Percentiles rank a stretch among this genome's conserved stretches.
These are phyloP conservation scores for Heliconius ismenius DNA, from an alignment of 2,888 invertebrate genomes.

Conservation along the genomic window DNA sequence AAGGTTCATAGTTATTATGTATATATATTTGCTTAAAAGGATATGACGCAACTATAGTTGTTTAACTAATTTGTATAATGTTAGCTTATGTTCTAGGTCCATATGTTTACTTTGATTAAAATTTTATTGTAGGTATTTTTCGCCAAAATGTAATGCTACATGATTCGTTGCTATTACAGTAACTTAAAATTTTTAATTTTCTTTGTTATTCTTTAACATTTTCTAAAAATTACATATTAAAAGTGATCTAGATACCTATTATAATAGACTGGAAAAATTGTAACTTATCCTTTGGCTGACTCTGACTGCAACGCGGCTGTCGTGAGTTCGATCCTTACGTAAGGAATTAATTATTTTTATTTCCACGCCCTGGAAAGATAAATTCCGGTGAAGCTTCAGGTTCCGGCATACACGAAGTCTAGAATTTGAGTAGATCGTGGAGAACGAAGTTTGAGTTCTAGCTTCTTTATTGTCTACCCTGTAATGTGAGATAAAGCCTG, in stretches of 20 bases:
- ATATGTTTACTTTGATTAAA: background rate
- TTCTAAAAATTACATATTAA: background rate
- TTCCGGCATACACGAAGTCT: too few relatives aligned
- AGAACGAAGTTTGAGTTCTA: too few relatives aligned
- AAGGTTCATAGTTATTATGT: background rate
- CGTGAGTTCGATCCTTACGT: too few relatives aligned
- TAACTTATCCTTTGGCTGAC: background rate
- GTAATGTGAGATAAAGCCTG: background rate
- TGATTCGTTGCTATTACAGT: background rate
- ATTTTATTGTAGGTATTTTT: background rate
- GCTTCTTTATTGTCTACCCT: too few relatives aligned
- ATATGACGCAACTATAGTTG: slow-evolving; percentile 19
- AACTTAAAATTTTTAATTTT: background rate
- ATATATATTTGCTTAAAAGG: background rate
- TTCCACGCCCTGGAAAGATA: too few relatives aligned
- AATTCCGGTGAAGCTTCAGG: too few relatives aligned
- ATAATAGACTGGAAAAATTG: background rate
- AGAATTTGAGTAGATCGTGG: too few relatives aligned
- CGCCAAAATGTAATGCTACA: background rate
- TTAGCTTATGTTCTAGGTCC: slow-evolving; percentile 1
- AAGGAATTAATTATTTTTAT: too few relatives aligned
- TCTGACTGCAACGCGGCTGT: background rate
- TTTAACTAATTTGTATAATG: slow-evolving; percentile 16
- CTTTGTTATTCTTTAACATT: background rate
- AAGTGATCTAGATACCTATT: background rate